Base-by-base conservation (phyloP, 1,140 invertebrate genomes). In the Drosophila biarmipes region DNA sequence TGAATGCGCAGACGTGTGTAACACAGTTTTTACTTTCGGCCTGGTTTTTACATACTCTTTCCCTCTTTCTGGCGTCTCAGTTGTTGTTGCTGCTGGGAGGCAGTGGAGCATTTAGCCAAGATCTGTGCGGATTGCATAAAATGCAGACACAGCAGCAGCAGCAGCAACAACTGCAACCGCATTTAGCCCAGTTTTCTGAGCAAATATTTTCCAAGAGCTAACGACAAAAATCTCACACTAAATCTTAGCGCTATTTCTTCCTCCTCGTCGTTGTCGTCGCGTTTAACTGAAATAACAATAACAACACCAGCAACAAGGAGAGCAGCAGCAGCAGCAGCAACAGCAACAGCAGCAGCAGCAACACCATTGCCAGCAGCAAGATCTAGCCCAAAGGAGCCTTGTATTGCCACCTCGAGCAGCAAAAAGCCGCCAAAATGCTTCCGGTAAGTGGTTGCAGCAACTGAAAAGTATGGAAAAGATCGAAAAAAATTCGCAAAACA, bases 1-100 rank as follows among this genome's bases (percentile, higher is more conserved):
- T 80, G 58, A 86, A 86, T 86, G 77, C 77, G 80, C 81, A 85
- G 81, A 86, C 81, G 81, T 86, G 79, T 82, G 80, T 84, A 84
- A 84, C 80, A 80, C 80, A 80, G 76, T 85, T 85, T 81, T 85
- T 80, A 62, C 78, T 80, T 84, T 85, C 77, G 80, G 82, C 84
- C 77, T 85, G 73, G 77, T 73, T 76, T 21, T 42, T 17, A 15
- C 7, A n/a, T 11, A 24, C 8, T 43, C 12, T 21, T 43, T 42
- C 19, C 12, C 5, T 43, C 21, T 43, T 27, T 76, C 48, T 2
- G 63, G 67, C 66, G 69, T 64, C 80, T 51, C 64, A 67, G 68
- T 17, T 43, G 34, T n/a, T 62, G 57, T n/a, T 38, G 42, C 19
- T 49, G 40, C 51, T 64, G 58, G 46, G 19, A 73, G 71, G 19